phyloP scores from a whole-genome alignment of 1,140 invertebrate species.

The Parapsyche elsis region DNA sequence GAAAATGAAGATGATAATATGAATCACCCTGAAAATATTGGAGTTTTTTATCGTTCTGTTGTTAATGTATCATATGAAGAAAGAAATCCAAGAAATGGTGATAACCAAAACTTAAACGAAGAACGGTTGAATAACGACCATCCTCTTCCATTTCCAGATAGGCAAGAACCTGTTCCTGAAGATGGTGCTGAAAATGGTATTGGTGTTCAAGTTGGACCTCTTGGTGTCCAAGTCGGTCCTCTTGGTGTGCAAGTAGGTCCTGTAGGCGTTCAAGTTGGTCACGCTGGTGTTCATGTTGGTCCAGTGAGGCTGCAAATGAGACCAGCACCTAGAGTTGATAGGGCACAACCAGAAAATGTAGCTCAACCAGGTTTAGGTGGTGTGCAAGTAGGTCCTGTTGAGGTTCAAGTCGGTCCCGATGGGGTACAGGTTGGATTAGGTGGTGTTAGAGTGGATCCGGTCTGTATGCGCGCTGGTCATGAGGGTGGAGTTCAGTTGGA shows the following conservation, averaged over 20 bases:
- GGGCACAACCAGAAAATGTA: slow-evolving; percentile 6
- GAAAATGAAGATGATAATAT: slow-evolving; percentile 3
- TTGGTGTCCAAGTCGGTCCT: slow-evolving; percentile 29
- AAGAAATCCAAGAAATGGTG: neutral
- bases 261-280: slow-evolving; percentile 31
- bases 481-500: slow-evolving; percentile 34
- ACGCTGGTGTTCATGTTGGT: slow-evolving; percentile 24
- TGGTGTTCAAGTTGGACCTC: slow-evolving; percentile 28
- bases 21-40: slow-evolving; percentile 10
- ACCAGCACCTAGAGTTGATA: slow-evolving; percentile 8
- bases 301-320: slow-evolving; percentile 28
- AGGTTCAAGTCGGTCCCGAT: slow-evolving; percentile 36
- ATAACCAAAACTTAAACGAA: neutral
- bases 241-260: slow-evolving; percentile 25
- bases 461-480: neutral
- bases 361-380: slow-evolving; percentile 3
- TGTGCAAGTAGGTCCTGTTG: slow-evolving; percentile 35
- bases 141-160: neutral
- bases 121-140: neutral
- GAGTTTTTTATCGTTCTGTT: slow-evolving; percentile 33
- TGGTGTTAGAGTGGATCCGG: slow-evolving; percentile 11
- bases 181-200: slow-evolving; percentile 3
- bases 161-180: neutral
- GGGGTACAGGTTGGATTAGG: slow-evolving; percentile 36
- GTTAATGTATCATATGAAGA: slow-evolving; percentile 25